Conservation (phyloP, 2,113 vertebrate genomes). For the Chelonoidis abingdonii region DNA sequence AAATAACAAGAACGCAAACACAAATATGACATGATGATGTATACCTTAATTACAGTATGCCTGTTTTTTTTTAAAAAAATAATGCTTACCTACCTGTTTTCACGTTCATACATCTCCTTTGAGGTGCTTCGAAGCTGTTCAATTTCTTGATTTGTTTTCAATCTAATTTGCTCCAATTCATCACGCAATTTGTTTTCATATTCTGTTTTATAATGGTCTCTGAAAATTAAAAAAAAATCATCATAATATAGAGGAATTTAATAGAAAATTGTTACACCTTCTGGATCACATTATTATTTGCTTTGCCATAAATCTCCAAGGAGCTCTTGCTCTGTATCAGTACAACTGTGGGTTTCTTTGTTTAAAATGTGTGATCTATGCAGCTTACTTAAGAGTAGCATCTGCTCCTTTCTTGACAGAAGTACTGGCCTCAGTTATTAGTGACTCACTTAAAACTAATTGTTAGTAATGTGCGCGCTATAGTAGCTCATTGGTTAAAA, state of each 20-base stretch:
- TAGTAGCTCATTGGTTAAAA: background rate
- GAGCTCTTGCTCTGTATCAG: background rate
- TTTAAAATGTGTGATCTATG: background rate
- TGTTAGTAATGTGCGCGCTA: background rate
- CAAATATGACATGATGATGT: background rate
- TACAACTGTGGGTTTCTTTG: background rate
- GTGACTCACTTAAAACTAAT: background rate
- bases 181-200: constrained; percentile 92
- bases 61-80: background rate
- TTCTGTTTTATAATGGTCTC: constrained; percentile 94
- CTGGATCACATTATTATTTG: background rate
- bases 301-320: background rate
- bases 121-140: constrained; percentile 91
- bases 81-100: constrained; percentile 91
- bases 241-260: background rate
- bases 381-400: background rate
- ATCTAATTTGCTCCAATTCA: constrained; percentile 91
- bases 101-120: constrained; percentile 97
- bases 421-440: background rate
- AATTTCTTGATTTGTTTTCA: constrained; percentile 95
- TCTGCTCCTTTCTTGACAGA: background rate
- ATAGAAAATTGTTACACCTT: background rate
- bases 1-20: background rate
- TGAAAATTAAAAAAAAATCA: constrained; percentile 71
- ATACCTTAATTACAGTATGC: background rate